phyloP scores from a whole-genome alignment of 2,797 vertebrate genomes.

The Nannoperca australis region DNA sequence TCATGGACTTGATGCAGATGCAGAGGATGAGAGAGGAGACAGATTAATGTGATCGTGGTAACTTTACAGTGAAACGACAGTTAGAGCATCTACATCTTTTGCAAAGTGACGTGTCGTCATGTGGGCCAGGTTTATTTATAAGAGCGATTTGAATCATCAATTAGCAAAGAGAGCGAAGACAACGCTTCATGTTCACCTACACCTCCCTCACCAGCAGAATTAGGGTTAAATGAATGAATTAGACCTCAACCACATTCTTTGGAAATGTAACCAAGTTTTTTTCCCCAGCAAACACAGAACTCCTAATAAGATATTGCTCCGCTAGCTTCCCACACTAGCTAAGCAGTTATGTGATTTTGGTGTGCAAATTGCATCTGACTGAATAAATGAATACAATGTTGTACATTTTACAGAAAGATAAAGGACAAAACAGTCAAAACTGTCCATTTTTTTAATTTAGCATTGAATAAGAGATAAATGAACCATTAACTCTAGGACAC shows the following conservation, averaged over 20 bases:
- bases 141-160: neutral
- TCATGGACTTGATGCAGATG: neutral
- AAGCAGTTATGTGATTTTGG: neutral
- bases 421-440: neutral
- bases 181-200: too few relatives aligned
- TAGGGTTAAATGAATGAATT: neutral
- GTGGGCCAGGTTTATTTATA: too few relatives aligned
- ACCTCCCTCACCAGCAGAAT: neutral
- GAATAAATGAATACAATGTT: neutral
- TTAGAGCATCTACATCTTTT: too few relatives aligned
- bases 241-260: too few relatives aligned
- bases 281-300: too few relatives aligned
- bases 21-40: neutral
- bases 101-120: neutral
- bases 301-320: neutral
- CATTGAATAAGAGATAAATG: too few relatives aligned
- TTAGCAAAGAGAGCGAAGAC: too few relatives aligned
- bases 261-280: too few relatives aligned
- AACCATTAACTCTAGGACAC: too few relatives aligned
- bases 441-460: too few relatives aligned
- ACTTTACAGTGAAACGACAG: neutral
- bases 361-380: neutral
- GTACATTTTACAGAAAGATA: neutral
- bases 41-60: neutral
- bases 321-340: neutral